These are phyloP conservation scores for Lasioglossum albipes DNA, from an alignment of 1,140 invertebrate species.

Conservation along the genomic window DNA sequence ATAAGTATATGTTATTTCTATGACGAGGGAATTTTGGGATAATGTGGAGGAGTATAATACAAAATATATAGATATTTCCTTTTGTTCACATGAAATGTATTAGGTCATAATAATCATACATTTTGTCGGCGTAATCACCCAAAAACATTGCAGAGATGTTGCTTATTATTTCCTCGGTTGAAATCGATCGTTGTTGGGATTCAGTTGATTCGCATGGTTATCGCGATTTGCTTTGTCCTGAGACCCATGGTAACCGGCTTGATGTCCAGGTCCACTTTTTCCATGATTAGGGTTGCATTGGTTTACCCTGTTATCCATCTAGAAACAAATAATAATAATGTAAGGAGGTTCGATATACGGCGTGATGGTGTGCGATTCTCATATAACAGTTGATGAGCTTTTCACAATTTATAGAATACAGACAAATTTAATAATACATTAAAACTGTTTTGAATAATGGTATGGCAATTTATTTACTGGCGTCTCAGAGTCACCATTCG, in stretches of 20 bases:
- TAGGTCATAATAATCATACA: neutral
- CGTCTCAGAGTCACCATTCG: too few species aligned
- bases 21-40: neutral
- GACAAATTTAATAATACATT: too few species aligned
- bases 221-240: constrained; percentile 9
- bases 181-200: constrained; percentile 26
- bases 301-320: constrained; percentile 39
- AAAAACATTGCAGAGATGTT: neutral
- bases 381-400: too few species aligned
- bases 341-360: too few species aligned
- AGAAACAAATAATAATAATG: neutral
- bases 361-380: too few species aligned
- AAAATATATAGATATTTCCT: too few species aligned
- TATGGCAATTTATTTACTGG: too few species aligned
- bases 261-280: constrained; percentile 25
- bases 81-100: constrained; percentile 18
- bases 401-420: too few species aligned
- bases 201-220: constrained; percentile 7
- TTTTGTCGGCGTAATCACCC: neutral
- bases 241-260: constrained; percentile 37
- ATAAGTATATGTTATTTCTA: too few species aligned
- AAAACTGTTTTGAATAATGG: too few species aligned
- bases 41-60: too few species aligned
- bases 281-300: constrained; percentile 37
- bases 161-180: neutral